A percentile compares a stretch with the other conserved stretches of the same genome.
Evolutionary conservation across 2,797 vertebrate genomes (phyloP).

Genomic region (Crocidura indochinensis): DNA sequence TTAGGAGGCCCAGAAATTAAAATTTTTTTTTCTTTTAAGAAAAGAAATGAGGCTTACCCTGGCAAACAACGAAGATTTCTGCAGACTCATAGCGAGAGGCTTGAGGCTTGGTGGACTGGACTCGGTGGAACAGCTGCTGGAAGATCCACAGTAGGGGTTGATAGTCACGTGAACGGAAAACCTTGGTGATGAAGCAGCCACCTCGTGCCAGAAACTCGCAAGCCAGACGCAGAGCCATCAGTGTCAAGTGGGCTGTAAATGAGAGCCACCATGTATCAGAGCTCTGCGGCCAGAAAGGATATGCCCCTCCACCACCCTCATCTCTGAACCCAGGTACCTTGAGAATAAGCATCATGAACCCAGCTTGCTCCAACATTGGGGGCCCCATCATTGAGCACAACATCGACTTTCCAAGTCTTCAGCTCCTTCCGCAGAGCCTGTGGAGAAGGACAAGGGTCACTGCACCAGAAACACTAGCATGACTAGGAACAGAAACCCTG

Average conservation of each 20-base stretch:
- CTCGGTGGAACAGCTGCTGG: constrained; percentile 97
- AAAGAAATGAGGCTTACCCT: constrained; percentile 90
- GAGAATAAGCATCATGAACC: constrained; percentile 97
- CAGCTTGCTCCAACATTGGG: constrained; percentile 98
- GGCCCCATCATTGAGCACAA: constrained; percentile 97
- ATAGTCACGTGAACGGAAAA: constrained; percentile 98
- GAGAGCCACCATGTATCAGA: neutral
- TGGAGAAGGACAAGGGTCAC: neutral
- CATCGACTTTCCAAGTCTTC: constrained; percentile 98
- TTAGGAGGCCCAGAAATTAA: no score
- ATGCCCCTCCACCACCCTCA: fast-evolving
- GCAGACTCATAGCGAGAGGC: constrained; percentile 98
- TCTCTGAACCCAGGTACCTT: constrained; percentile 90
- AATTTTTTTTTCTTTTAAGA: no score
- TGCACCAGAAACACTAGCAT: neutral
- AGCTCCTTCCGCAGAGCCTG: constrained; percentile 96
- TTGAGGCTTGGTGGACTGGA: constrained; percentile 98
- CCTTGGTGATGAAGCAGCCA: constrained; percentile 97
- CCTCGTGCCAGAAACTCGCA: constrained; percentile 96
- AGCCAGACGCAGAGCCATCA: constrained; percentile 97
- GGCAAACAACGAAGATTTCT: constrained; percentile 98
- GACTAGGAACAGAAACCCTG: neutral
- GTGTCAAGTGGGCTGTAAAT: constrained; percentile 94
- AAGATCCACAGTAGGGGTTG: constrained; percentile 98
- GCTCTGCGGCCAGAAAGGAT: neutral